Evolutionary conservation across 1,140 invertebrate genomes (phyloP), one percentile per base, ranked within the genome.

Genomic region (Drosophila littoralis): DNA sequence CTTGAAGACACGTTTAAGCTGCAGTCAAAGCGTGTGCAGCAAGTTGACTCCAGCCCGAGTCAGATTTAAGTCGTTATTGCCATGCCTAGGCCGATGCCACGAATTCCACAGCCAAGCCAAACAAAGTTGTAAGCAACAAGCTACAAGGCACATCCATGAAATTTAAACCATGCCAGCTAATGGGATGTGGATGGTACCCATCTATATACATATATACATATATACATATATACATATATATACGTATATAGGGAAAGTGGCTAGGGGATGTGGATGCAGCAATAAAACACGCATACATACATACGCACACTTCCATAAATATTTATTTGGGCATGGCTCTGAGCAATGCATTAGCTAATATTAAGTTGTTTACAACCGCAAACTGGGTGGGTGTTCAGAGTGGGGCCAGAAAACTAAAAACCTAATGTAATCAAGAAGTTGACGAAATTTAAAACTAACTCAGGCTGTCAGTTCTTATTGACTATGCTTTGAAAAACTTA

Each of bases 1-100:
- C 61, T 90, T 84, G 85, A 89, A 90, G 85, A 85, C 85, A 90
- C 85, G 85, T 84, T 90, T 90, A 81, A 90, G 74, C 85, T 79
- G 77, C 79, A 79, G 64, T 65, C 74, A 78, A 50, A 69, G 71
- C 65, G 57, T 75, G 76, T 81, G 78, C 81, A 78, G 75, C 77
- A 70, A 73, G 75, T 72, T 77, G 77, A 63, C 57, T 58, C 7
- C 32, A 45, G 54, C 59, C 73, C 61, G 45, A 60, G 54, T 75
- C 55, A 75, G 81, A 78, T 71, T 69, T 68, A 58, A 80, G 75
- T 81, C 42, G 40, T 51, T 84, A 74, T 89, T 84, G 84, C 77
- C 77, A 66, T 69, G 60, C 65, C 51, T 75, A 58, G 69, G 79
- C 77, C 81, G 83, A 88, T 86, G 83, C 83, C 75, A 84, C 77